Conservation (phyloP, 2,888 invertebrate genomes). For the Lymantria monacha region DNA sequence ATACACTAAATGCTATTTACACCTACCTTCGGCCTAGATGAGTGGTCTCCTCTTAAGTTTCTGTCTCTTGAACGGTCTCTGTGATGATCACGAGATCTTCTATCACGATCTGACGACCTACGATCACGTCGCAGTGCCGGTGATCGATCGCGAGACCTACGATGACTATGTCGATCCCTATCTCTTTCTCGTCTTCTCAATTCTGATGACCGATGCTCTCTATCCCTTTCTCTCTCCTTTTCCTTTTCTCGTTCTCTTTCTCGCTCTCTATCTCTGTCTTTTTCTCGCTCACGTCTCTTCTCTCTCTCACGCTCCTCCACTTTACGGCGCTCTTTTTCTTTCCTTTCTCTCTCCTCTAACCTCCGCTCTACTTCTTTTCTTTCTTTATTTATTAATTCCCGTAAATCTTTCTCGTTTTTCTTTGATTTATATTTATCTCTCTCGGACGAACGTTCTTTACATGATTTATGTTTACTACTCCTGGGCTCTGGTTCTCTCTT, state of each 20-base stretch:
- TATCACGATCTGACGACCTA: constrained; percentile 30
- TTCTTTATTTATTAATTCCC: constrained; percentile 60
- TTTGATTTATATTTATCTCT: constrained; percentile 51
- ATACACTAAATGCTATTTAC: not conserved
- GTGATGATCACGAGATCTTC: constrained; percentile 32
- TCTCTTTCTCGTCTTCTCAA: constrained; percentile 26
- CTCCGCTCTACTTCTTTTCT: constrained; percentile 53
- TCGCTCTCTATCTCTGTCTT: constrained; percentile 42
- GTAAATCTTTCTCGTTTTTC: constrained; percentile 69
- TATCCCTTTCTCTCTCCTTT: constrained; percentile 33
- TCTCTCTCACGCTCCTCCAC: constrained; percentile 39
- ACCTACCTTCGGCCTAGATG: constrained; percentile 32
- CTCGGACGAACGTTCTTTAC: constrained; percentile 55
- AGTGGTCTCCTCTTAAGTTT: constrained; percentile 47
- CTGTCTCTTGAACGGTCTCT: constrained; percentile 54
- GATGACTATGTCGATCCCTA: constrained; percentile 39
- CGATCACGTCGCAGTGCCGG: constrained; percentile 31
- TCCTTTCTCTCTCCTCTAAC: constrained; percentile 52
- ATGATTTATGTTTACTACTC: constrained; percentile 63
- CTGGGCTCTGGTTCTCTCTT: constrained; percentile 56
- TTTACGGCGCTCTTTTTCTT: constrained; percentile 49
- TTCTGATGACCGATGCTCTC: constrained; percentile 21
- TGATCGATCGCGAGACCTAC: constrained; percentile 36
- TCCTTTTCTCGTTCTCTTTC: constrained; percentile 38
- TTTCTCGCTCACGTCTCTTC: constrained; percentile 37